Evolutionary conservation across 1,140 invertebrate species (phyloP).

Genomic region (Myzus persicae): DNA sequence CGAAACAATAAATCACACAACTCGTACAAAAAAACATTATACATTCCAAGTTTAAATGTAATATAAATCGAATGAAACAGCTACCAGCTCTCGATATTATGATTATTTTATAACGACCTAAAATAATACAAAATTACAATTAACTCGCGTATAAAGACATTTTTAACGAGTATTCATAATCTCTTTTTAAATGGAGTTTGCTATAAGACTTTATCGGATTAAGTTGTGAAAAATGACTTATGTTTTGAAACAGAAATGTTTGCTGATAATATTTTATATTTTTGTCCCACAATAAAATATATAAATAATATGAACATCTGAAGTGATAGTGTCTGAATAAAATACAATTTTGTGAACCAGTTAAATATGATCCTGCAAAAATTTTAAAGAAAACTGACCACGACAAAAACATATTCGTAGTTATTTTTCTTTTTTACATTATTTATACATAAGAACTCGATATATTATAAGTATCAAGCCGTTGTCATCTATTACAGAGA

Average conservation of each 20-base stretch:
- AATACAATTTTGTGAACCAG: no score
- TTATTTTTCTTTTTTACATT: no score
- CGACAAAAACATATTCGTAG: no score
- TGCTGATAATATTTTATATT: neutral
- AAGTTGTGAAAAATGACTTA: neutral
- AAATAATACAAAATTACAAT: neutral
- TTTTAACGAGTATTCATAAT: neutral
- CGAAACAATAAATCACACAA: neutral
- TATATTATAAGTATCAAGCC: no score
- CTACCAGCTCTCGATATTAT: neutral
- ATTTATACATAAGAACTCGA: no score
- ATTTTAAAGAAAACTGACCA: no score
- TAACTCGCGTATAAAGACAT: neutral
- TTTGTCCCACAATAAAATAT: no score
- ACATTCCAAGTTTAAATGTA: slow-evolving; percentile 2
- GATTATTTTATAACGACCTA: slow-evolving; percentile 16
- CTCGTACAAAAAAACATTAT: neutral
- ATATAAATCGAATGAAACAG: neutral
- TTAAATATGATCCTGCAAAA: no score
- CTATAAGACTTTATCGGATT: neutral
- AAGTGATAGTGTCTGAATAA: no score
- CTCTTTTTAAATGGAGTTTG: neutral
- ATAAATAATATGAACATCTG: no score
- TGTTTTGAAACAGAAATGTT: neutral
- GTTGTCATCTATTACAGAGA: no score